A percentile compares a stretch with the other conserved stretches of the same genome.
These are phyloP conservation scores for Capromys pilorides DNA, from an alignment of 2,797 vertebrate species.

Conservation along the genomic window DNA sequence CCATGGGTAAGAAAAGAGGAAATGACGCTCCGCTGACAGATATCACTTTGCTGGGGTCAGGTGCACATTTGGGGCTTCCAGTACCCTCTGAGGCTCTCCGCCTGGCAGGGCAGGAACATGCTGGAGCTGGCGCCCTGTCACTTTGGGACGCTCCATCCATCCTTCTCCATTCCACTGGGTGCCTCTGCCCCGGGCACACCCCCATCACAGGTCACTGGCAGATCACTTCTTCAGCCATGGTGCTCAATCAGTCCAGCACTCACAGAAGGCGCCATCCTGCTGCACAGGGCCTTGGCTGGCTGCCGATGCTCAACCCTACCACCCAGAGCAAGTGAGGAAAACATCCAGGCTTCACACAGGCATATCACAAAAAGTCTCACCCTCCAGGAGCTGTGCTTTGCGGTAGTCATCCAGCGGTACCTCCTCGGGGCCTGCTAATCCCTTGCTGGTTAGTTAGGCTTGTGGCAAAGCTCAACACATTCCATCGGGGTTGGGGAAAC, in stretches of 20 bases:
- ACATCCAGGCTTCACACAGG: conserved; percentile 81
- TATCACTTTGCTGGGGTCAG: neutral
- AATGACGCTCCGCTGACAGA: accelerated
- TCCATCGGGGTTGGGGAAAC: neutral
- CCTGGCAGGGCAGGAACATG: neutral
- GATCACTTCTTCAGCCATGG: conserved; percentile 71
- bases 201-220: conserved; percentile 33
- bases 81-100: neutral
- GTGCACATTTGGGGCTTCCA: neutral
- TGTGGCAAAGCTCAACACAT: neutral
- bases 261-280: conserved; percentile 76
- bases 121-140: neutral
- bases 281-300: conserved; percentile 80
- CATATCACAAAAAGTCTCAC: conserved; percentile 76
- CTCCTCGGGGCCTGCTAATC: conserved; percentile 76
- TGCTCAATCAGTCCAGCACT: conserved; percentile 74
- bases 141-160: conserved; percentile 23
- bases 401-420: conserved; percentile 76
- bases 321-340: conserved; percentile 75
- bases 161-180: neutral
- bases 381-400: conserved; percentile 71
- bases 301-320: conserved; percentile 78
- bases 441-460: conserved; percentile 76
- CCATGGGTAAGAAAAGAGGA: too few relatives aligned
- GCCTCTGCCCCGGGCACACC: neutral